Base-by-base conservation (phyloP, 2,888 invertebrate genomes). In the Agriotes lineatus region DNA sequence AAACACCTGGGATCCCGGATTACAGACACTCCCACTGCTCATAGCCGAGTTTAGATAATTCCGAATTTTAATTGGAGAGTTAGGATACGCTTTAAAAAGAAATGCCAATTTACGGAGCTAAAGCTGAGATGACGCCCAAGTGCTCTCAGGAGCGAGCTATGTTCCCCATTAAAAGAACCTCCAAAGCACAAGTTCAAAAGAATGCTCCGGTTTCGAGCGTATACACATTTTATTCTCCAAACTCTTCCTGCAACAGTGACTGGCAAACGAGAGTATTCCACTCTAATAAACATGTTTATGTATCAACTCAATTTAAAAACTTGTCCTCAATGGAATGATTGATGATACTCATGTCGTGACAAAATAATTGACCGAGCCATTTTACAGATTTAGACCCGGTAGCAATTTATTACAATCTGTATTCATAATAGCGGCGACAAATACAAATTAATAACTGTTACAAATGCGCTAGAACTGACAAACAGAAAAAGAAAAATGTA, bases 1-100 rank as follows among this genome's bases (percentile, higher is more conserved):
- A 61, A 61, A 50, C 61, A 61, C 61, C 61, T 61, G 61, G 44
- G 58, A 61, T 20, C 22, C 22, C 33, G 30, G 33, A 33, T 54
- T 33, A 16, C 22, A 19, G 9, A 30, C 30, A 30, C 7, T 16
- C 35, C 54, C 35, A 54, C 54, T 33, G 54, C 19, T 33, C 35
- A 54, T 54, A 48, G n/a, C 48, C 22, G 19, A 48, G 48, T 48
- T 25, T 48, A 25, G 25, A 22, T 22, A 48, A 22, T 22, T 25
- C 22, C 48, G 48, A 48, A 48, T 48, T 48, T 48, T 48, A 48
- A 48, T 48, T 48, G 48, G 22, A 48, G 45, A 45, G 45, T 20
- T 45, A 45, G 16, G 45, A 45, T 10, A 19, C 22, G 48, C 22
- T 48, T 48, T 22, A 48, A 48, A 48, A 48, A 48, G 48, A 48